Percentiles rank a stretch among this genome's conserved stretches.
These are phyloP conservation scores for Mionectes macconnelli DNA, from an alignment of 2,113 vertebrate species.

Conservation along the genomic window DNA sequence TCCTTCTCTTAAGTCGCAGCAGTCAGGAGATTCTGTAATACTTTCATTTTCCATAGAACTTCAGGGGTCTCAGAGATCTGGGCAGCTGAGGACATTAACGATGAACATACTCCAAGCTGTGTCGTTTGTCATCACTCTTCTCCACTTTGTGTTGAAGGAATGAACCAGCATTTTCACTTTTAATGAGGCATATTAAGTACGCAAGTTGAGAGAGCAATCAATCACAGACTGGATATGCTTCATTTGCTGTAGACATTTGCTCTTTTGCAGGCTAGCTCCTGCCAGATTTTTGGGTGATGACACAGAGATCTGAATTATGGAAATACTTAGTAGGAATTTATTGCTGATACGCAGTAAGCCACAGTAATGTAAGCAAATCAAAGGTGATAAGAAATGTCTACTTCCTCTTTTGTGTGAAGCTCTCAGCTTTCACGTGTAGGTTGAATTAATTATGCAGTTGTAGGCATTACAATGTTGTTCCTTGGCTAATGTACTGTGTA, in stretches of 20 bases:
- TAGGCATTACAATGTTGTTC: not conserved
- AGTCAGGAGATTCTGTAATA: not conserved
- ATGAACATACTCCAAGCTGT: not conserved
- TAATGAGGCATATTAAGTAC: not conserved
- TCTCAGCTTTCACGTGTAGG: not conserved
- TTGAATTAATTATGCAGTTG: not conserved
- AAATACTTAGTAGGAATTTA: slow-evolving; percentile 1
- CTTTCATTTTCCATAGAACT: not conserved
- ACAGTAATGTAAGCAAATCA: not conserved
- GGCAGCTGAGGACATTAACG: not conserved
- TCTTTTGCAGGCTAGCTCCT: not conserved
- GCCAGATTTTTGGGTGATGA: not conserved
- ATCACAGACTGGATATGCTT: not conserved
- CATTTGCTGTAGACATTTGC: not conserved
- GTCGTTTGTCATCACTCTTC: not conserved
- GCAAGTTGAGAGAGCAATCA: not conserved
- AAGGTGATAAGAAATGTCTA: not conserved
- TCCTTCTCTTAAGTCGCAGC: not conserved
- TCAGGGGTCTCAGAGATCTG: not conserved
- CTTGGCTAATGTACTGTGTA: not conserved
- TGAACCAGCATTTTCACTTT: not conserved
- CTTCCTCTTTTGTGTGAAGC: not conserved
- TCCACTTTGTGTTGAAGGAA: not conserved
- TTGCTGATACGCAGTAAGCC: not conserved
- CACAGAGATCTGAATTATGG: not conserved